These are phyloP conservation scores for Synchiropus splendidus DNA, from an alignment of 2,113 vertebrate genomes.

Conservation along the genomic window DNA sequence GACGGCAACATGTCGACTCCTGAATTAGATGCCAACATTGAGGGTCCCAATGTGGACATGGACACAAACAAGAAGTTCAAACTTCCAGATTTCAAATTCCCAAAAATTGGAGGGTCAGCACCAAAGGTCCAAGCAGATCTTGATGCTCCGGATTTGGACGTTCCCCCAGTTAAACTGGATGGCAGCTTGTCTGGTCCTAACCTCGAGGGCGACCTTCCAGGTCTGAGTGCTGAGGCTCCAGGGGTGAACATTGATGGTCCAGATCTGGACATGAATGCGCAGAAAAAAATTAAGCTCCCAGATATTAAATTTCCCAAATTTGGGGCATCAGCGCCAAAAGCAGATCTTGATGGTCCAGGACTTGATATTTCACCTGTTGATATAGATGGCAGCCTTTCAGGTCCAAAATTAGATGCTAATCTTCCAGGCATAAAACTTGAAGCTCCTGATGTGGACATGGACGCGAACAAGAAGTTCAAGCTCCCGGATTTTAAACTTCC, in stretches of 20 bases:
- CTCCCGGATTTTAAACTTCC: no score
- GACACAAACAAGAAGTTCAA: constrained; percentile 17
- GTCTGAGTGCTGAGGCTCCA: constrained; percentile 19
- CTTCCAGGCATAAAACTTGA: not conserved
- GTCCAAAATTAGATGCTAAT: constrained; percentile 22
- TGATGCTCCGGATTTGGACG: not conserved
- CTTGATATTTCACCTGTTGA: constrained; percentile 20
- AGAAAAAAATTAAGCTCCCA: no score
- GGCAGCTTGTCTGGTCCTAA: no score
- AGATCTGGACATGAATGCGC: not conserved
- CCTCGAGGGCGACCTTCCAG: no score
- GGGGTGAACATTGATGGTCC: constrained; percentile 13
- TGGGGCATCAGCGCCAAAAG: constrained; percentile 9
- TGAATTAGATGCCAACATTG: constrained; percentile 8
- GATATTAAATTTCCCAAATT: no score
- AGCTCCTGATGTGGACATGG: no score
- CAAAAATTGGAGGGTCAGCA: constrained; percentile 24
- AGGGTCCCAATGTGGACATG: constrained; percentile 38
- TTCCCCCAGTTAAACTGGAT: no score
- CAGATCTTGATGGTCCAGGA: constrained; percentile 18
- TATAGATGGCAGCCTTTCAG: constrained; percentile 22
- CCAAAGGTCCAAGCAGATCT: constrained; percentile 23
- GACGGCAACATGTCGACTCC: no score
- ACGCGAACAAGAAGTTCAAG: no score
- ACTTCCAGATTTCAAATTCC: constrained; percentile 10